Evolutionary conservation across 2,113 vertebrate species (phyloP).

Genomic region (Etia nguti): DNA sequence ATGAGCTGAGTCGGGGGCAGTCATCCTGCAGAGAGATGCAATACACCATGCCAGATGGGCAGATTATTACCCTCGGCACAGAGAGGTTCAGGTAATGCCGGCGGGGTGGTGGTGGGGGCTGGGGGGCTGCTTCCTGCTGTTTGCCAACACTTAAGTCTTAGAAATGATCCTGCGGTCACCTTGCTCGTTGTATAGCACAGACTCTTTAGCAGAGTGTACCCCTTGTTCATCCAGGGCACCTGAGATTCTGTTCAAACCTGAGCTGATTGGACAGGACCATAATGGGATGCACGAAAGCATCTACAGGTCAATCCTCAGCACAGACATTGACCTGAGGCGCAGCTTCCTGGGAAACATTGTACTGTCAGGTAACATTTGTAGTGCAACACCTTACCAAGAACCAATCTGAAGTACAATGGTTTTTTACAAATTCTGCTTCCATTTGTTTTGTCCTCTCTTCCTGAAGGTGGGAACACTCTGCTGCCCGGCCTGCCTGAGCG

Average conservation of each 20-base stretch:
- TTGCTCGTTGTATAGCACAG: not conserved
- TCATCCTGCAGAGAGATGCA: constrained; percentile 1
- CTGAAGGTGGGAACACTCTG: constrained; percentile 73
- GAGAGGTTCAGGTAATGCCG: constrained; percentile 70
- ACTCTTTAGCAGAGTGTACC: not conserved
- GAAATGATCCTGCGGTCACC: not conserved
- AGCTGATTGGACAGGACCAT: constrained; percentile 73
- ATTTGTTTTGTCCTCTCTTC: not conserved
- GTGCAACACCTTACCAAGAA: no score
- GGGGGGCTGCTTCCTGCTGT: not conserved
- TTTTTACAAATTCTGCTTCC: not conserved
- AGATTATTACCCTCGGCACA: constrained; percentile 37
- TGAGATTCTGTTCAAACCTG: constrained; percentile 74
- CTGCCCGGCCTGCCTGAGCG: constrained; percentile 64
- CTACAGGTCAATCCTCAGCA: constrained; percentile 66
- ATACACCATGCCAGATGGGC: constrained; percentile 74
- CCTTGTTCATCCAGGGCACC: constrained; percentile 54
- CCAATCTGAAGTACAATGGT: not conserved
- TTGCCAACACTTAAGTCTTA: not conserved
- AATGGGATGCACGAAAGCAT: constrained; percentile 74
- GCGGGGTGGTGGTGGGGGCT: no score
- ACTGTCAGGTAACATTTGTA: constrained; percentile 66
- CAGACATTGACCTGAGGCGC: constrained; percentile 72
- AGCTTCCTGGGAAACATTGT: constrained; percentile 68
- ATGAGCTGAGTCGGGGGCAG: constrained; percentile 19